phyloP scores from a whole-genome alignment of 2,797 vertebrate genomes.

The Pipistrellus pygmaeus region DNA sequence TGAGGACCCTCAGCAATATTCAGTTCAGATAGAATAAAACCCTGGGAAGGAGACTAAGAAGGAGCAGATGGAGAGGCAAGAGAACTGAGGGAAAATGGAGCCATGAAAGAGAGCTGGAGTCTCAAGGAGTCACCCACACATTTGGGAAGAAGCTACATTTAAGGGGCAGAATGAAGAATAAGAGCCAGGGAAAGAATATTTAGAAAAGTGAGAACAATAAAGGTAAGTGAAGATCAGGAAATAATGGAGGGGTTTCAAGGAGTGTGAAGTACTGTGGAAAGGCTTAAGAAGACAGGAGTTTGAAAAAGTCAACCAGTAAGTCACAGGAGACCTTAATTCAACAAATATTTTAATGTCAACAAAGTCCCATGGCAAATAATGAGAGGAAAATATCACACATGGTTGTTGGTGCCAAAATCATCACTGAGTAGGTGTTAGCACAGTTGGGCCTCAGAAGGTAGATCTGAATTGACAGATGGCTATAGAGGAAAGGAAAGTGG shows the following conservation, averaged over 20 bases:
- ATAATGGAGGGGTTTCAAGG: background rate
- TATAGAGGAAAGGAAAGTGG: background rate
- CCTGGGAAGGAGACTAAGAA: background rate
- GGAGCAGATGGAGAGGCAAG: background rate
- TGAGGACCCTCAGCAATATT: slow-evolving; percentile 5
- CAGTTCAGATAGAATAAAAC: background rate
- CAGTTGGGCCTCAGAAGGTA: background rate
- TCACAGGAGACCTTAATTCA: slow-evolving; percentile 9
- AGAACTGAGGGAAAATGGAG: background rate
- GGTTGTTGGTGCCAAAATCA: background rate
- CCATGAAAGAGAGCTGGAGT: background rate
- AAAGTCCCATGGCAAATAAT: background rate
- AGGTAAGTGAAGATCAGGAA: slow-evolving; percentile 8
- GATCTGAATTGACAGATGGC: background rate
- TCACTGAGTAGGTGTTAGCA: background rate
- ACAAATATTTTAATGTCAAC: slow-evolving; percentile 8
- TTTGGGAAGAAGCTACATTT: background rate
- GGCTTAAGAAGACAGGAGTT: background rate
- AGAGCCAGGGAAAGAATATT: background rate
- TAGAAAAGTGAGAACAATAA: slow-evolving; percentile 59
- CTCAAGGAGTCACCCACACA: background rate
- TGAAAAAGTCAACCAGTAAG: background rate
- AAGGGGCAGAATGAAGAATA: background rate
- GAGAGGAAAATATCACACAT: background rate
- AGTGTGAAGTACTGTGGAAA: background rate